Percentiles rank a stretch among this genome's conserved stretches.
phyloP scores from a whole-genome alignment of 2,888 invertebrate genomes.

The Harpalus rufipes region DNA sequence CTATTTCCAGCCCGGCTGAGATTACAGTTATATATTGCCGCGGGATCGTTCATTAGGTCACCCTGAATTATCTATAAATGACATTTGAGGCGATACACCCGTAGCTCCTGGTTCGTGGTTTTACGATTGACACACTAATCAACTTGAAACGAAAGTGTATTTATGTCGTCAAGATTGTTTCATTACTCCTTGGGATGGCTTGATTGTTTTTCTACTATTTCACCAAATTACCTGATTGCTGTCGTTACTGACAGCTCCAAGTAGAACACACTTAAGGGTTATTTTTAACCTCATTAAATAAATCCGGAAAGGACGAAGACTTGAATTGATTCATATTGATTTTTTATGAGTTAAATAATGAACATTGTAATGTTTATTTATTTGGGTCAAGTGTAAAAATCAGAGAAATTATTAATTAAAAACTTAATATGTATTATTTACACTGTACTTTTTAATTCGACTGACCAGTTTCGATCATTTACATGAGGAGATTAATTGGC shows the following conservation, averaged over 20 bases:
- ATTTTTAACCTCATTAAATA: slow-evolving; percentile 14
- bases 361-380: no score
- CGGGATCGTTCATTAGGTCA: slow-evolving; percentile 55
- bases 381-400: no score
- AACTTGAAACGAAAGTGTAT: slow-evolving; percentile 43
- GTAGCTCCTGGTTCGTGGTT: neutral
- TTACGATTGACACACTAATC: slow-evolving; percentile 50
- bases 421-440: no score
- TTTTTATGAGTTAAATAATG: no score
- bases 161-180: slow-evolving; percentile 44
- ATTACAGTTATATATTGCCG: slow-evolving; percentile 63
- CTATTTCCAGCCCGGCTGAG: slow-evolving; percentile 55
- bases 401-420: no score
- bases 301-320: neutral
- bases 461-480: no score
- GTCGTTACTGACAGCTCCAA: slow-evolving; percentile 8
- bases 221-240: slow-evolving; percentile 48
- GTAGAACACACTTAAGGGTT: slow-evolving; percentile 4
- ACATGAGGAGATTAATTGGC: no score
- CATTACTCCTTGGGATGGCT: slow-evolving; percentile 28
- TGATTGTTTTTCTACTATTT: slow-evolving; percentile 35
- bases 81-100: slow-evolving; percentile 55
- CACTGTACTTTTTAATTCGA: no score
- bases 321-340: no score
- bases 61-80: slow-evolving; percentile 59